Evolutionary conservation across 2,888 invertebrate species (phyloP), one percentile per base, ranked within the genome.

Genomic region (Nomada goodeniana): DNA sequence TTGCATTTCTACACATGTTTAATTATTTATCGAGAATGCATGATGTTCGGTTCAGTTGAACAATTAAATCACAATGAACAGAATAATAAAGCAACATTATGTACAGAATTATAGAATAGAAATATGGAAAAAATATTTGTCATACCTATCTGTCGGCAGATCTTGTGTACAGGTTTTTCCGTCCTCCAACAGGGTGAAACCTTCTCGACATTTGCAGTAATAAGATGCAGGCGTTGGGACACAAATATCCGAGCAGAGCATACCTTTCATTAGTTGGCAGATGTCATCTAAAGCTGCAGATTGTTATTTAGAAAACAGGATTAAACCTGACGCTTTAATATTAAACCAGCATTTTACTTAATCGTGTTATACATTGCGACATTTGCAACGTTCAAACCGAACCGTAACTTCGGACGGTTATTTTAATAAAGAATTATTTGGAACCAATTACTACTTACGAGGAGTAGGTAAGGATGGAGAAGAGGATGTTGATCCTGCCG

Each of bases 171-270:
- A 97, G 13, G 97, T 96, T 88, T 95, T 95, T 1, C 96, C 95
- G 92, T 97, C 97, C 36, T 96, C 94, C 95, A 96, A 95, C 3
- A 97, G 94, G 89, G 94, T 95, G 87, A 95, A 97, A 0, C 97
- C 97, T 75, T 96, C 95, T 69, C 96, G 95, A 90, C 97, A 97
- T 85, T 95, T 95, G 90, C 97, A 97, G 82, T 94, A 95, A 90
- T 96, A 97, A 0, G 97, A 97, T 0, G 96, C 96, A 0, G 95
- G 96, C 0, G 96, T 95, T 2, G 97, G 96, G 36, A 97, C 95
- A 91, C 98, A 98, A 88, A 96, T 96, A 88, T 98, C 97, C 0
- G 97, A 96, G 92, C 98, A 98, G 18, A 97, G 93, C 89, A 95
- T 92, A n/a, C 94, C 95, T 91, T 94, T 93, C 91, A 95, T 94